These are phyloP conservation scores for Dinoponera quadriceps DNA, from an alignment of 1,140 invertebrate species.

Conservation along the genomic window DNA sequence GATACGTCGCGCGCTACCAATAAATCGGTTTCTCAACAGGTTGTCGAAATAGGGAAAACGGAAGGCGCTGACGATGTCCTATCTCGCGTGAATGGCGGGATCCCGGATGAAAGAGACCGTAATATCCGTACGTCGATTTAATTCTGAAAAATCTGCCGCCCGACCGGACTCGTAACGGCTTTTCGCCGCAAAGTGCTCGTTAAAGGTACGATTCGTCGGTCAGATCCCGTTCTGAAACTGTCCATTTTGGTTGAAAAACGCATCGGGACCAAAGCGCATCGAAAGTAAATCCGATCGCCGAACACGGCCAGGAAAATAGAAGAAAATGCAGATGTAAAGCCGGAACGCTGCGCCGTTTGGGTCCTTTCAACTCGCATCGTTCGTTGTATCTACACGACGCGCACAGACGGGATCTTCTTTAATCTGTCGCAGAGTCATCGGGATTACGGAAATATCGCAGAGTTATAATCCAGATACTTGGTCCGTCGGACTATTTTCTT, in stretches of 20 bases:
- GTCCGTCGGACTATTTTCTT: too few species aligned
- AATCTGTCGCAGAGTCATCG: conserved; percentile 26
- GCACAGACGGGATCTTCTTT: conserved; percentile 11
- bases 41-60: conserved; percentile 41
- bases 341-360: conserved; percentile 19
- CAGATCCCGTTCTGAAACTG: conserved; percentile 56
- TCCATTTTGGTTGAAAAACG: conserved; percentile 61
- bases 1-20: conserved; percentile 24
- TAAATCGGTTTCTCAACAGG: conserved; percentile 59
- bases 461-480: too few species aligned
- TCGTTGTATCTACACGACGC: conserved; percentile 41
- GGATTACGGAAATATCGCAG: conserved; percentile 16
- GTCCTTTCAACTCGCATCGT: conserved; percentile 47
- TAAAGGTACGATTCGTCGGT: conserved; percentile 54
- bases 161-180: conserved; percentile 42
- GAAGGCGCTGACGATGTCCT: conserved; percentile 42
- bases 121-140: conserved; percentile 56
- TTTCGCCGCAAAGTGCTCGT: conserved; percentile 54
- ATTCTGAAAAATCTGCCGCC: conserved; percentile 60
- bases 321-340: conserved; percentile 49
- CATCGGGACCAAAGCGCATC: conserved; percentile 58
- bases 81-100: conserved; percentile 18
- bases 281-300: conserved; percentile 64
- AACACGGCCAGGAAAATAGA: conserved; percentile 56
- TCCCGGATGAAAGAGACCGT: conserved; percentile 46